These are phyloP conservation scores for Rhyacichthys aspro DNA, from an alignment of 2,797 vertebrate species.

Conservation along the genomic window DNA sequence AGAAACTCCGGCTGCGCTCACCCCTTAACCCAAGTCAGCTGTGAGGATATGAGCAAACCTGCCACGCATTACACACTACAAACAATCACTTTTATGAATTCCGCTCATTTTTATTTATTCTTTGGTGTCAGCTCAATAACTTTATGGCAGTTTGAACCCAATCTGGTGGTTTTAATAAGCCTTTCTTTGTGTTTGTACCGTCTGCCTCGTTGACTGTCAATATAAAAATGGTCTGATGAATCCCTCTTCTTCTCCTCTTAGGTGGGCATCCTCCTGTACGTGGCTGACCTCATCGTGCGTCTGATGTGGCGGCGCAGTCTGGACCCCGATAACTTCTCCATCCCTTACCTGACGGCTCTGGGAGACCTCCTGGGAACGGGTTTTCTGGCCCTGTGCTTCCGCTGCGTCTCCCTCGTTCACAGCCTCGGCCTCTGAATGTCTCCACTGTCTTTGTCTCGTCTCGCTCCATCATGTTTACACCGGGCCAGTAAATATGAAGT, in stretches of 20 bases:
- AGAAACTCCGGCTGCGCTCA: conserved; percentile 3
- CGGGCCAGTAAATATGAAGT: conserved; percentile 14
- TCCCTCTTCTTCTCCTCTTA: conserved; percentile 50
- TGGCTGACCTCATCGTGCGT: conserved; percentile 89
- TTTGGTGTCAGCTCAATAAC: conserved; percentile 3
- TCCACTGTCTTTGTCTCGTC: background rate
- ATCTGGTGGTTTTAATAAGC: background rate
- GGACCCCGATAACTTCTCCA: conserved; percentile 96
- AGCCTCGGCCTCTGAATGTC: conserved; percentile 67
- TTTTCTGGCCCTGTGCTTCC: conserved; percentile 89
- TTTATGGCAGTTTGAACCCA: background rate
- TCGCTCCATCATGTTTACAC: background rate
- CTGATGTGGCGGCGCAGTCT: conserved; percentile 88
- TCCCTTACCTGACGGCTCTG: conserved; percentile 95
- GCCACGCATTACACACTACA: background rate
- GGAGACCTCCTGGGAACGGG: conserved; percentile 94
- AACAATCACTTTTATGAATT: background rate
- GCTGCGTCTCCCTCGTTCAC: conserved; percentile 72
- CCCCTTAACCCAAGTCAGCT: conserved; percentile 15
- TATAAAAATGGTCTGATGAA: too few relatives aligned
- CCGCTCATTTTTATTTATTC: background rate
- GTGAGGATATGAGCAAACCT: conserved; percentile 10
- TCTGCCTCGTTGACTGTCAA: too few relatives aligned
- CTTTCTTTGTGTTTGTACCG: too few relatives aligned
- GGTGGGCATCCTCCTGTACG: conserved; percentile 91